Evolutionary conservation across 2,888 invertebrate species (phyloP).

Genomic region (Drosophila fulvimacula): DNA sequence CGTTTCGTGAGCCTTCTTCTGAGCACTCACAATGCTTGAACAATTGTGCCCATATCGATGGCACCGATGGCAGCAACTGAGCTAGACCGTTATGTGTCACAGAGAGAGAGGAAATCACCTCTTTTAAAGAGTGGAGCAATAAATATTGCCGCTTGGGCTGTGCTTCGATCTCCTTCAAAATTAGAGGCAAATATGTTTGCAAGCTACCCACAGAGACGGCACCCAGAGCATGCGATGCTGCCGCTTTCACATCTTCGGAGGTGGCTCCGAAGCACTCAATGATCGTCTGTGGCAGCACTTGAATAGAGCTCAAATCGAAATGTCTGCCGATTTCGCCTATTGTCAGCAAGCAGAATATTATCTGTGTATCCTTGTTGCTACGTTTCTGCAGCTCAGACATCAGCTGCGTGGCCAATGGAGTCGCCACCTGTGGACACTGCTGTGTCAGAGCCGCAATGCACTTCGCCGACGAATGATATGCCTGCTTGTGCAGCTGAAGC

Average conservation of each 20-base stretch:
- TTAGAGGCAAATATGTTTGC: slow-evolving; percentile 96
- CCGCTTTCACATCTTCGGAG: slow-evolving; percentile 98
- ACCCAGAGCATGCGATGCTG: slow-evolving; percentile 98
- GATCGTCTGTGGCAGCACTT: slow-evolving; percentile 91
- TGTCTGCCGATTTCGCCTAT: slow-evolving; percentile 98
- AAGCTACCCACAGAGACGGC: slow-evolving; percentile 98
- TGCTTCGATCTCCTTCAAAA: slow-evolving; percentile 95
- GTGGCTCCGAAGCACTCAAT: slow-evolving; percentile 94
- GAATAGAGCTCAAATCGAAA: slow-evolving; percentile 92
- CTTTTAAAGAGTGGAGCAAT: slow-evolving; percentile 97
- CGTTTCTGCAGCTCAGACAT: slow-evolving; percentile 90
- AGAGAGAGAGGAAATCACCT: slow-evolving; percentile 95
- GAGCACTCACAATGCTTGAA: slow-evolving; percentile 98
- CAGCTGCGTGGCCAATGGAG: slow-evolving; percentile 88
- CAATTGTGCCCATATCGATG: slow-evolving; percentile 96
- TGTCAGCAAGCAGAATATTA: slow-evolving; percentile 96
- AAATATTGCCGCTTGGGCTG: slow-evolving; percentile 98
- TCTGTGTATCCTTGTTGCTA: slow-evolving; percentile 89
- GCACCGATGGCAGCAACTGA: slow-evolving; percentile 91
- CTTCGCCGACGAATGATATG: slow-evolving; percentile 98
- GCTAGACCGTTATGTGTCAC: slow-evolving; percentile 90
- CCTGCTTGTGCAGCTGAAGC: slow-evolving; percentile 89
- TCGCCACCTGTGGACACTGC: slow-evolving; percentile 90
- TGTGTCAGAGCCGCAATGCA: slow-evolving; percentile 97
- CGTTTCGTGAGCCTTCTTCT: slow-evolving; percentile 99